Evolutionary conservation across 2,797 vertebrate genomes (phyloP).

Genomic region (Brotogeris chrysoptera): DNA sequence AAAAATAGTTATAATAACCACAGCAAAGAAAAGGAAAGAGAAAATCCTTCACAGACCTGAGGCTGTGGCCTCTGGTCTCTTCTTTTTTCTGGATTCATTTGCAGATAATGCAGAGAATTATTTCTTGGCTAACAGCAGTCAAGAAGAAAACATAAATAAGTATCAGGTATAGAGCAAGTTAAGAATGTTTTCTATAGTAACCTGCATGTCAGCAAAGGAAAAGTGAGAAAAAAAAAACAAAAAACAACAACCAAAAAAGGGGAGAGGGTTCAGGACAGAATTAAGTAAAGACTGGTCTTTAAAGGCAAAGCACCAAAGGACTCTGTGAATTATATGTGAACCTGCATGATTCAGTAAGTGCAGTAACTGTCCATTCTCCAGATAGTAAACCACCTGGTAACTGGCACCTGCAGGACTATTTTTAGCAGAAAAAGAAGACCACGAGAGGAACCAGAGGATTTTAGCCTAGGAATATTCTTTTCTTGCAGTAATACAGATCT

Average conservation of each 20-base stretch:
- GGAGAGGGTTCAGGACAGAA: accelerated
- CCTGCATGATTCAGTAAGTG: neutral
- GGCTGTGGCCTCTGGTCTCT: neutral
- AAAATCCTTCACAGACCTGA: neutral
- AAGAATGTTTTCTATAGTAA: neutral
- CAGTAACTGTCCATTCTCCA: neutral
- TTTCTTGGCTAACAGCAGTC: neutral
- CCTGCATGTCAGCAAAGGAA: neutral
- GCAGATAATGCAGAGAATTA: neutral
- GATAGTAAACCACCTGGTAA: neutral
- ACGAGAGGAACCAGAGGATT: neutral
- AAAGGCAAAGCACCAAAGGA: neutral
- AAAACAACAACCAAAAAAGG: neutral
- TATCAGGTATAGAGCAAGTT: neutral
- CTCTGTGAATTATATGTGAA: neutral
- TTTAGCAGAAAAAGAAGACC: neutral
- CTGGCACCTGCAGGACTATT: neutral
- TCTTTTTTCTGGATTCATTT: neutral
- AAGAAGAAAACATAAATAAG: conserved; percentile 12
- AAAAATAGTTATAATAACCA: neutral
- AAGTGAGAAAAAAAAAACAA: neutral
- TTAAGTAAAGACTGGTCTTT: neutral
- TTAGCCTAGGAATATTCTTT: neutral
- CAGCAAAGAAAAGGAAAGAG: neutral
- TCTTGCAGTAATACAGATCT: neutral